These are phyloP conservation scores for Anolis apletophallus DNA, from an alignment of 2,797 vertebrate genomes.

Conservation along the genomic window DNA sequence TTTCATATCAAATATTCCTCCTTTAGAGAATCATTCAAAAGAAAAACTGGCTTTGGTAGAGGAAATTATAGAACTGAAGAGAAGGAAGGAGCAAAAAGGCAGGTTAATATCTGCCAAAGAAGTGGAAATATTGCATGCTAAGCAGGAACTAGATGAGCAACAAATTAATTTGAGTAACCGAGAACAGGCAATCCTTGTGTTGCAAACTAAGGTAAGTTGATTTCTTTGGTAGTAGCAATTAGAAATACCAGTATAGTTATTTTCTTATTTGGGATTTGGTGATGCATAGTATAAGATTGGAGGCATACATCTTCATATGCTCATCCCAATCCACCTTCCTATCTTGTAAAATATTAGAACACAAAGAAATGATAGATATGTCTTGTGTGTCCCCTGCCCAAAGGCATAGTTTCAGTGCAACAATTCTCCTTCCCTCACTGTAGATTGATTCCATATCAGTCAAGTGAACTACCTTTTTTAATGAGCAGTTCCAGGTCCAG, in stretches of 20 bases:
- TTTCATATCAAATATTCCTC: background rate
- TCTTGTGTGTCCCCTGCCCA: background rate
- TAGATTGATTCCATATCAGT: background rate
- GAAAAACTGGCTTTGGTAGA: slow-evolving; percentile 51
- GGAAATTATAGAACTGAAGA: slow-evolving; percentile 58
- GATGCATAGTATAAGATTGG: background rate
- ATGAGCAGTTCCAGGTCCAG: background rate
- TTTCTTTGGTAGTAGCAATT: slow-evolving; percentile 5
- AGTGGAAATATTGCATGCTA: slow-evolving; percentile 37
- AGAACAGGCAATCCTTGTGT: slow-evolving; percentile 47
- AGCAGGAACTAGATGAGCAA: slow-evolving; percentile 60
- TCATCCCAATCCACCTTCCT: background rate
- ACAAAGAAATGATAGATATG: background rate
- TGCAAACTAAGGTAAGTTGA: slow-evolving; percentile 47
- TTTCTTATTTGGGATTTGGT: background rate
- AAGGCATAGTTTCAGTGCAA: background rate
- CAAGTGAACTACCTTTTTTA: background rate
- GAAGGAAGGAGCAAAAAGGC: slow-evolving; percentile 48
- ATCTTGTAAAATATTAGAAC: background rate
- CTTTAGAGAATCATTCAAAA: slow-evolving; percentile 51
- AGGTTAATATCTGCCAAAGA: slow-evolving; percentile 54
- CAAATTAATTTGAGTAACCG: slow-evolving; percentile 49
- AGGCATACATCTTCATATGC: background rate
- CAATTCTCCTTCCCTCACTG: background rate
- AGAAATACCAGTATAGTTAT: slow-evolving; percentile 13